Base-by-base conservation (phyloP, 2,113 vertebrate genomes). In the Callaeas wilsoni region DNA sequence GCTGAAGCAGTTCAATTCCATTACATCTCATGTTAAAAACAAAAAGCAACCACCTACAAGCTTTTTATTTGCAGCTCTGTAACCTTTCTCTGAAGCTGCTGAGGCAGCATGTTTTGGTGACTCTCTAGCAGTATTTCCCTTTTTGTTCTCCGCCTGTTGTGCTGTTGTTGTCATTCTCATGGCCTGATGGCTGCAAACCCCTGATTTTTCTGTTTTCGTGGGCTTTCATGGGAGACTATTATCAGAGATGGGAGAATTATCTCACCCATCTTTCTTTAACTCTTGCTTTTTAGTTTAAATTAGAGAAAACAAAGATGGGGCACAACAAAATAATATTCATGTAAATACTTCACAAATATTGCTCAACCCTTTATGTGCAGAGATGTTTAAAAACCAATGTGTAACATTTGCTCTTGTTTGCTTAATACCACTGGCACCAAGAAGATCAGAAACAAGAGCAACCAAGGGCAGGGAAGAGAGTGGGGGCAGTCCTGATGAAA, bases 371-470 rank as follows among this genome's bases (percentile, higher is more conserved):
- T 47, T 39, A 29, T 27, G 14, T 47, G 37, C 22, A 60, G 68
- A 83, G 32, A 39, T 39, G 9, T 5, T 67, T 33, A 59, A 41
- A 56, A 57, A 25, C 6, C 0, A 35, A 6, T 0, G 0, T 39
- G 37, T 27, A n/a, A 69, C 3, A 39, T 46, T 68, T 79, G 29
- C 11, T 37, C 3, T 29, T 9, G 1, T 68, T 83, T 50, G 17
- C 12, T 20, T 8, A 20, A 2, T 46, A 14, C 39, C 9, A 1
- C 20, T n/a, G 52, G 18, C 19, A 69, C 16, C 13, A 63, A 13
- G n/a, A 84, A 32, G 30, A 60, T 32, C 35, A 83, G 18, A 73
- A 87, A 64, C 9, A 57, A 47, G 21, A 67, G 15, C 10, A 75
- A 13, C 8, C 16, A 63, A 41, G 19, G 27, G 6, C 10, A 39